phyloP scores from a whole-genome alignment of 2,888 invertebrate species.

The Calameuta idolon region DNA sequence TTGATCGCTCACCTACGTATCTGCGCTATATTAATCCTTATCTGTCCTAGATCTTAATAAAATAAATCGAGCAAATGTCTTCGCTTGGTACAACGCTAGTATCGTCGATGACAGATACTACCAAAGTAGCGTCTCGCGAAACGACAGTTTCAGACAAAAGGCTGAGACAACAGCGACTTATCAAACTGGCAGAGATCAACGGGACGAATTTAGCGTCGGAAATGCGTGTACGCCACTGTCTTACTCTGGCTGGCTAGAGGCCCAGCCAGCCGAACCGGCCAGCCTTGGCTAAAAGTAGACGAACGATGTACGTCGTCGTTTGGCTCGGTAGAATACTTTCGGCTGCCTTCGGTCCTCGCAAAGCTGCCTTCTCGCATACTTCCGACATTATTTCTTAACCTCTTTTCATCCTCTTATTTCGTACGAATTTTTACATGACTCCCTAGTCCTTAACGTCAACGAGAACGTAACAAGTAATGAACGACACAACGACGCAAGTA shows the following conservation, averaged over 20 bases:
- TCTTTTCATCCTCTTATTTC: neutral
- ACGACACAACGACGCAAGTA: neutral
- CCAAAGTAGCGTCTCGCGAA: neutral
- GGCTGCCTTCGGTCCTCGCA: neutral
- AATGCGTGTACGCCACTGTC: conserved; percentile 55
- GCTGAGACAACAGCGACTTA: conserved; percentile 18
- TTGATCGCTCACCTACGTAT: neutral
- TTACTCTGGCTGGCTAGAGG: conserved; percentile 52
- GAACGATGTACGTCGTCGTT: conserved; percentile 22
- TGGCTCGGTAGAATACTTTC: neutral
- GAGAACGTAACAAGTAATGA: neutral
- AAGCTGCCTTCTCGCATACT: neutral
- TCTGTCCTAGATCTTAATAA: neutral
- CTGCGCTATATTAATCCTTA: neutral
- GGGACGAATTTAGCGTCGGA: conserved; percentile 62
- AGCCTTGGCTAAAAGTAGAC: conserved; percentile 66
- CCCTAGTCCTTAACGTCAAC: neutral
- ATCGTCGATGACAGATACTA: neutral
- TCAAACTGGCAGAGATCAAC: conserved; percentile 16
- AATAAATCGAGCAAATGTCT: neutral
- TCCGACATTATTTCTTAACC: neutral
- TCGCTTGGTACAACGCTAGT: neutral
- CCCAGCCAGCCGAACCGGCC: conserved; percentile 47
- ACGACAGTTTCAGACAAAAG: neutral
- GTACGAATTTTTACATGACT: neutral